Percentiles rank a stretch among this genome's conserved stretches.
Conservation (phyloP, 2,888 invertebrate genomes). For the Sympetrum striolatum region DNA sequence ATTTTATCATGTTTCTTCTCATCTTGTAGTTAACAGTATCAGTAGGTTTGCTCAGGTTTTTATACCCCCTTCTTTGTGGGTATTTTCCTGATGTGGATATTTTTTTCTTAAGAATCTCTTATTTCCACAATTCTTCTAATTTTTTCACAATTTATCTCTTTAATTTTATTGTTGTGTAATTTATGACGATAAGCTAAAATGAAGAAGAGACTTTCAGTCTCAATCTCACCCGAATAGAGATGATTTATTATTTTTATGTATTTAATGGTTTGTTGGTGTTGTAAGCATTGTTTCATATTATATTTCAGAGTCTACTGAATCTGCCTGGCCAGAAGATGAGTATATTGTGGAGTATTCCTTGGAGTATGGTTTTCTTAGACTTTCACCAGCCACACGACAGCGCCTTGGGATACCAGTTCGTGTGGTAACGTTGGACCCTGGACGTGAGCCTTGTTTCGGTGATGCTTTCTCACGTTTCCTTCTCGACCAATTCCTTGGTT, state of each 20-base stretch:
- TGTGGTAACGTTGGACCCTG: slow-evolving; percentile 86
- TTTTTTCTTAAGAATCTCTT: no score
- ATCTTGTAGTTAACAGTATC: no score
- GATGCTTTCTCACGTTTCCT: slow-evolving; percentile 89
- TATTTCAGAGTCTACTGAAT: slow-evolving; percentile 52
- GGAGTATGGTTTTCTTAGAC: slow-evolving; percentile 93
- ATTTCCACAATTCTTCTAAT: no score
- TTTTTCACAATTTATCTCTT: no score
- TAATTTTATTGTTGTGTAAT: no score
- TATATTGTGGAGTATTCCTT: slow-evolving; percentile 98
- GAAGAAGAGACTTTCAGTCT: no score
- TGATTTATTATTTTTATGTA: slow-evolving; percentile 21
- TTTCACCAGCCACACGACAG: slow-evolving; percentile 85
- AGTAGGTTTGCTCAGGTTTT: no score
- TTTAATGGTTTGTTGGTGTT: not conserved
- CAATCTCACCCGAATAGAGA: no score
- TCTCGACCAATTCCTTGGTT: slow-evolving; percentile 92
- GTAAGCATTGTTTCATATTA: not conserved
- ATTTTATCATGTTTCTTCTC: no score
- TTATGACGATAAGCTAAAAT: no score
- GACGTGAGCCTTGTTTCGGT: slow-evolving; percentile 90
- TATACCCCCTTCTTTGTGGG: no score
- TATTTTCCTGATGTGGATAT: no score
- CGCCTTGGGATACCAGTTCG: slow-evolving; percentile 91
- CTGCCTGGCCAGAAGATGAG: slow-evolving; percentile 78